phyloP scores from a whole-genome alignment of 2,797 vertebrate species.

The Pelodytes ibericus region DNA sequence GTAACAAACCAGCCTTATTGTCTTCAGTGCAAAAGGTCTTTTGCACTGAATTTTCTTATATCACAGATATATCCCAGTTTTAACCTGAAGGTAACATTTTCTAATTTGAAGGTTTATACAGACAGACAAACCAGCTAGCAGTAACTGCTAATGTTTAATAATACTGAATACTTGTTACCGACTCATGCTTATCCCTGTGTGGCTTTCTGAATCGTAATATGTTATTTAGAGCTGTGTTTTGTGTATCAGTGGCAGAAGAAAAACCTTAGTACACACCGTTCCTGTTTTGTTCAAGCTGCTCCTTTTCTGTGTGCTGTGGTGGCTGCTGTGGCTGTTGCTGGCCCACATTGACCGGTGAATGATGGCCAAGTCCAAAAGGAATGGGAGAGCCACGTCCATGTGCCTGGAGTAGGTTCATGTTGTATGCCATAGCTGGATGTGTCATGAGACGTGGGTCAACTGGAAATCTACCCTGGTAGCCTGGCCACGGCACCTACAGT shows the following conservation, averaged over 20 bases:
- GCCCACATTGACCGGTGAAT: conserved; percentile 86
- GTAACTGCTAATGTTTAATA: no score
- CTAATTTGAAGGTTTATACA: no score
- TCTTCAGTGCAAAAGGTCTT: no score
- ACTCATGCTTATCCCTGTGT: no score
- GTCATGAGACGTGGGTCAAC: conserved; percentile 95
- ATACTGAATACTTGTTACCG: no score
- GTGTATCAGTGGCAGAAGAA: neutral
- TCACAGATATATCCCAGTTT: no score
- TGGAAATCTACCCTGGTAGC: conserved; percentile 95
- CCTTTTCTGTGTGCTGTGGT: conserved; percentile 83
- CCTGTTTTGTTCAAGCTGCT: conserved; percentile 85
- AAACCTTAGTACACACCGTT: conserved; percentile 75
- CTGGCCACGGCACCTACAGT: conserved; percentile 88
- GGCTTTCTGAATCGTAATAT: no score
- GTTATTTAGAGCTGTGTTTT: no score
- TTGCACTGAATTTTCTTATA: no score
- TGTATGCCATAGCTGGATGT: conserved; percentile 95
- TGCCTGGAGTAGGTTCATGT: conserved; percentile 92
- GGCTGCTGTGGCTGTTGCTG: conserved; percentile 74
- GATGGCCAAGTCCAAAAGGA: conserved; percentile 88
- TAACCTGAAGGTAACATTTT: no score
- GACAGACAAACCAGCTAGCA: no score
- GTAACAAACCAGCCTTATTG: no score
- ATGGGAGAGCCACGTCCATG: conserved; percentile 91